phyloP scores from a whole-genome alignment of 2,888 invertebrate genomes.

The Protophormia terraenovae region DNA sequence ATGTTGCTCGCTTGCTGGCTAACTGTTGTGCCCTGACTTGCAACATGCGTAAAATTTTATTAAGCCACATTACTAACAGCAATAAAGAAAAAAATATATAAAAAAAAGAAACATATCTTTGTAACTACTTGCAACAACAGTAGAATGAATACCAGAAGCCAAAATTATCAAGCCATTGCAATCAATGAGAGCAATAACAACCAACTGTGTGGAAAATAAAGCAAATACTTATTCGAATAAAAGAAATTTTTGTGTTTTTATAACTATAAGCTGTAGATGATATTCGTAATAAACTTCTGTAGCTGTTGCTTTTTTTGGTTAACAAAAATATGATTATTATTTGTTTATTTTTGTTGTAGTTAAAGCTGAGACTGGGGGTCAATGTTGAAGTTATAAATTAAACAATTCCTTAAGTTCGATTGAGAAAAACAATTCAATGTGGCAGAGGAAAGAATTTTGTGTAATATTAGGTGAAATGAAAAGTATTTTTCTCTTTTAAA shows the following conservation, averaged over 20 bases:
- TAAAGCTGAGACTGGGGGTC: conserved; percentile 31
- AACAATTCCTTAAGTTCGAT: conserved; percentile 36
- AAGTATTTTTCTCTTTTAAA: not conserved
- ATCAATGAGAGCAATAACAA: conserved; percentile 56
- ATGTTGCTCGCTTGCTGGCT: not conserved
- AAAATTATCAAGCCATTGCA: conserved; percentile 49
- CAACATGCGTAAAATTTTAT: conserved; percentile 62
- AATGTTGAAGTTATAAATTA: conserved; percentile 50
- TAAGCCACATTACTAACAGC: conserved; percentile 40
- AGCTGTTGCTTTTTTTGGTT: not conserved
- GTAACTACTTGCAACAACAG: not conserved
- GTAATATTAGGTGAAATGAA: no score
- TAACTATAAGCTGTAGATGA: conserved; percentile 18
- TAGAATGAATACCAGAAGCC: conserved; percentile 53
- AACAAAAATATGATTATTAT: conserved; percentile 18
- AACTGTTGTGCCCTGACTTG: not conserved
- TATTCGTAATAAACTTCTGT: conserved; percentile 7
- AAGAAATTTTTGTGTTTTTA: not conserved
- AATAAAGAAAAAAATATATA: not conserved
- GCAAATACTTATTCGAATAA: conserved; percentile 29
- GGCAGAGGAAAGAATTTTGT: not conserved
- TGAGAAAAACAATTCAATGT: not conserved
- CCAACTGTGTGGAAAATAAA: conserved; percentile 36
- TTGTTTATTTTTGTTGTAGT: not conserved
- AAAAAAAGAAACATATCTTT: conserved; percentile 16